These are phyloP conservation scores for Agrotis puta DNA, from an alignment of 2,888 invertebrate species.

Conservation along the genomic window DNA sequence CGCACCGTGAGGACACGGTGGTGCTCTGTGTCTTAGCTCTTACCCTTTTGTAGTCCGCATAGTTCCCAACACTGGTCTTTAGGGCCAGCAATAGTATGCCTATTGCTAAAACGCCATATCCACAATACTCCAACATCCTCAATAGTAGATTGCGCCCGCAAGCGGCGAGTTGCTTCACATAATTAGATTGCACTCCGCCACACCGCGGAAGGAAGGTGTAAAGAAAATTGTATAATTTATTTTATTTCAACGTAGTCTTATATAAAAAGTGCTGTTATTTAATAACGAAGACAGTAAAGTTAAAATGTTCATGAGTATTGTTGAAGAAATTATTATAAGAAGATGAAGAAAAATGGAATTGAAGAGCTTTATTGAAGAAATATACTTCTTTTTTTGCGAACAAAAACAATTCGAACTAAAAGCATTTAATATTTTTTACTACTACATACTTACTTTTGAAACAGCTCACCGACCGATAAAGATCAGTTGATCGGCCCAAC, in stretches of 20 bases:
- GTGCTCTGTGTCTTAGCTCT: too few relatives aligned
- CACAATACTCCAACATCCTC: conserved; percentile 22
- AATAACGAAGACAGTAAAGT: conserved; percentile 12
- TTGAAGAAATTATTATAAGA: conserved; percentile 4
- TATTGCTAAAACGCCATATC: conserved; percentile 36
- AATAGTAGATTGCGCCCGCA: conserved; percentile 62
- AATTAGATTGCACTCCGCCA: conserved; percentile 72
- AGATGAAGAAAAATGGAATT: background rate
- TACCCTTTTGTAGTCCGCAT: too few relatives aligned
- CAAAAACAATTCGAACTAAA: too few relatives aligned
- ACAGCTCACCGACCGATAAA: too few relatives aligned
- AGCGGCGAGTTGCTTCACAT: conserved; percentile 69
- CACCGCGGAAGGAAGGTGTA: conserved; percentile 72
- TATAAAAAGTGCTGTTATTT: conserved; percentile 46
- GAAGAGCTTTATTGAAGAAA: background rate
- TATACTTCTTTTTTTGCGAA: too few relatives aligned
- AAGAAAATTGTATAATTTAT: conserved; percentile 74
- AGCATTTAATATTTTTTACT: too few relatives aligned
- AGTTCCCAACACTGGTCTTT: too few relatives aligned
- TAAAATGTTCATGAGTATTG: conserved; percentile 5
- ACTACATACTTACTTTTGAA: too few relatives aligned
- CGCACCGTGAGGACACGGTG: too few relatives aligned
- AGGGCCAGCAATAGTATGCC: too few relatives aligned
- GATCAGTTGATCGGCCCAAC: too few relatives aligned
- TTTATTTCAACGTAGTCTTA: conserved; percentile 60